Percentiles rank a stretch among this genome's conserved stretches.
Evolutionary conservation across 2,888 invertebrate genomes (phyloP).

Genomic region (Vannuccia rotundouncinata): DNA sequence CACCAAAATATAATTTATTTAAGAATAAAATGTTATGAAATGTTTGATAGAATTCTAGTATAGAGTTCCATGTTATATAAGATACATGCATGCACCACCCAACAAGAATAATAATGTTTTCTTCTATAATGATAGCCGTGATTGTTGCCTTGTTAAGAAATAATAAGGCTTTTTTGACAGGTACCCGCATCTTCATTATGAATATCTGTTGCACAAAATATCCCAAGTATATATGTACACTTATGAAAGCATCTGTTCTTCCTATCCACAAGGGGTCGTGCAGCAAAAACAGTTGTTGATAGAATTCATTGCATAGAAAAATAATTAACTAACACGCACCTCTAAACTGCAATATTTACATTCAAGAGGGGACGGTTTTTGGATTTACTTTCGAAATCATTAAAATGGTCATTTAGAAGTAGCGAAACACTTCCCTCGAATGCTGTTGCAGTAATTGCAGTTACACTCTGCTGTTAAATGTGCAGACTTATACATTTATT

Average conservation of each 20-base stretch:
- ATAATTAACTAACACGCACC: constrained; percentile 8
- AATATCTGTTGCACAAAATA: neutral
- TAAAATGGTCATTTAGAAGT: neutral
- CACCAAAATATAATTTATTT: too few species aligned
- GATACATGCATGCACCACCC: too few species aligned
- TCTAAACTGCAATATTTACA: neutral
- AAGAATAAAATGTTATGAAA: too few species aligned
- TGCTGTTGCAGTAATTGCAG: neutral
- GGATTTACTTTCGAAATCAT: neutral
- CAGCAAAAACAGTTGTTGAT: neutral
- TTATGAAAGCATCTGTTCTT: constrained; percentile 26
- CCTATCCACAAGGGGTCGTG: constrained; percentile 10
- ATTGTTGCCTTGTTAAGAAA: neutral
- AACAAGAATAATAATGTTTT: neutral
- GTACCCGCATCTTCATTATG: neutral
- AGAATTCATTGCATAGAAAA: constrained; percentile 21
- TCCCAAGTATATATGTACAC: too few species aligned
- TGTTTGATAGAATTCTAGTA: too few species aligned
- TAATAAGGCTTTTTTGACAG: neutral
- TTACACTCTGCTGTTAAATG: neutral
- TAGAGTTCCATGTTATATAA: too few species aligned
- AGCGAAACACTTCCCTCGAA: neutral
- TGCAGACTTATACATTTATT: too few species aligned
- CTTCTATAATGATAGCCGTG: neutral
- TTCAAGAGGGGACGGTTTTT: neutral